Evolutionary conservation across 2,113 vertebrate species (phyloP).

Genomic region (Toxostoma redivivum): DNA sequence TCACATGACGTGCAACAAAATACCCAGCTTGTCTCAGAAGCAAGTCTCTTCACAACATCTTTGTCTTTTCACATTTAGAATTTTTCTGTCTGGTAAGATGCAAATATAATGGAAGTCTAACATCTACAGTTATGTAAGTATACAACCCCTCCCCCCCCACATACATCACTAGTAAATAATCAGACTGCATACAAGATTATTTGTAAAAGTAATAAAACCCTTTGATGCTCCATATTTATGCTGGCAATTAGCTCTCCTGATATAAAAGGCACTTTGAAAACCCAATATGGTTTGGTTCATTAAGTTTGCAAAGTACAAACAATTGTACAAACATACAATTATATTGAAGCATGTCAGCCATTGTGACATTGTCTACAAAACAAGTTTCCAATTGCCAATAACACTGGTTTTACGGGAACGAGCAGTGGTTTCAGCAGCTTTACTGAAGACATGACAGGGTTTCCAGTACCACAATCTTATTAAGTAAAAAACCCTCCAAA

Average conservation of each 20-base stretch:
- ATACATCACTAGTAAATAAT: slow-evolving; percentile 29
- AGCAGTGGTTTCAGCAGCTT: slow-evolving; percentile 70
- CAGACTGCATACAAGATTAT: slow-evolving; percentile 56
- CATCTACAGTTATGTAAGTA: slow-evolving; percentile 48
- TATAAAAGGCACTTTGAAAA: slow-evolving; percentile 88
- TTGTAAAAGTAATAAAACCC: slow-evolving; percentile 56
- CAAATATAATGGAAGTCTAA: slow-evolving; percentile 31
- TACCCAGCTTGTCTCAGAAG: slow-evolving; percentile 28
- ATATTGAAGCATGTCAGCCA: slow-evolving; percentile 67
- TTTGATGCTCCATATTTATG: slow-evolving; percentile 59
- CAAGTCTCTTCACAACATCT: slow-evolving; percentile 9
- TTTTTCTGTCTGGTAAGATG: slow-evolving; percentile 34
- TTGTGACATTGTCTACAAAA: slow-evolving; percentile 71
- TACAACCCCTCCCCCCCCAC: not conserved
- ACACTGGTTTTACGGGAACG: slow-evolving; percentile 72
- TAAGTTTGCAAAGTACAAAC: slow-evolving; percentile 84
- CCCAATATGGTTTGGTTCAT: slow-evolving; percentile 80
- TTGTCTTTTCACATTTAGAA: slow-evolving; percentile 32
- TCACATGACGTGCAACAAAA: not conserved
- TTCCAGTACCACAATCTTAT: slow-evolving; percentile 40
- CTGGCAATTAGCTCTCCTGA: slow-evolving; percentile 72
- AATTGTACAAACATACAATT: slow-evolving; percentile 74
- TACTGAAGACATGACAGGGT: slow-evolving; percentile 58
- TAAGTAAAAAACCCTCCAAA: slow-evolving; percentile 40
- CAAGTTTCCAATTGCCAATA: slow-evolving; percentile 50